These are phyloP conservation scores for Zoanthus solanderi DNA, from an alignment of 92 coral and sea anemone species.

Conservation along the genomic window DNA sequence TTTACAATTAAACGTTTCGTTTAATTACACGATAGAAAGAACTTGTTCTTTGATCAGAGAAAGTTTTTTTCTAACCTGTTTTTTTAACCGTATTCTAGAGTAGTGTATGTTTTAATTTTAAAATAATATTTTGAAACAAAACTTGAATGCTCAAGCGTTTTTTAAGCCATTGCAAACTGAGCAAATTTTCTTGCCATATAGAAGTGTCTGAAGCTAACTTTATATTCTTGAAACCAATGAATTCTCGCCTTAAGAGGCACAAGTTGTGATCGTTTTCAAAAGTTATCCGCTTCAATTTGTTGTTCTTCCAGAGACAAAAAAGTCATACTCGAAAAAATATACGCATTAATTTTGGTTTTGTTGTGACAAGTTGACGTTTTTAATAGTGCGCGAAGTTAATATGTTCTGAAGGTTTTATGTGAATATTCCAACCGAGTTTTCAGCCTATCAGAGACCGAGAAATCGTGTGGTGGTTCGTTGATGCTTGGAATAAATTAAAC, in stretches of 20 bases:
- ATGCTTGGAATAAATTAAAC: constrained; percentile 48
- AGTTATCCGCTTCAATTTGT: constrained; percentile 67
- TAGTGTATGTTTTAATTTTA: neutral
- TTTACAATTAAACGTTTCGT: constrained; percentile 85
- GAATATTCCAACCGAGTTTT: constrained; percentile 23
- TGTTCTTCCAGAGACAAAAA: constrained; percentile 27
- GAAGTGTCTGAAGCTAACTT: neutral
- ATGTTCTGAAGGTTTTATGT: constrained; percentile 18
- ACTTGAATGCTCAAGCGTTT: neutral
- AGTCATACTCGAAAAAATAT: neutral
- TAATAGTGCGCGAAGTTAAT: constrained; percentile 31
- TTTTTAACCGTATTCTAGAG: constrained; percentile 15
- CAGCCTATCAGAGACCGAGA: constrained; percentile 38
- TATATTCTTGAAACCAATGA: constrained; percentile 50
- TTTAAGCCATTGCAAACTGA: neutral
- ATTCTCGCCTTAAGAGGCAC: constrained; percentile 60
- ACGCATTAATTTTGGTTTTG: neutral
- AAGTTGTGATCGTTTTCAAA: constrained; percentile 79
- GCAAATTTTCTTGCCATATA: neutral
- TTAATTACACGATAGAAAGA: constrained; percentile 71
- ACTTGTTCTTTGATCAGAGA: constrained; percentile 65
- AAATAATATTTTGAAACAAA: neutral
- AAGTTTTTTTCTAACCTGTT: constrained; percentile 32
- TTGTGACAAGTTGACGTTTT: constrained; percentile 14
- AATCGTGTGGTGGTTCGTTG: constrained; percentile 34